Evolutionary conservation across 2,113 vertebrate species (phyloP).

Genomic region (Meriones unguiculatus): DNA sequence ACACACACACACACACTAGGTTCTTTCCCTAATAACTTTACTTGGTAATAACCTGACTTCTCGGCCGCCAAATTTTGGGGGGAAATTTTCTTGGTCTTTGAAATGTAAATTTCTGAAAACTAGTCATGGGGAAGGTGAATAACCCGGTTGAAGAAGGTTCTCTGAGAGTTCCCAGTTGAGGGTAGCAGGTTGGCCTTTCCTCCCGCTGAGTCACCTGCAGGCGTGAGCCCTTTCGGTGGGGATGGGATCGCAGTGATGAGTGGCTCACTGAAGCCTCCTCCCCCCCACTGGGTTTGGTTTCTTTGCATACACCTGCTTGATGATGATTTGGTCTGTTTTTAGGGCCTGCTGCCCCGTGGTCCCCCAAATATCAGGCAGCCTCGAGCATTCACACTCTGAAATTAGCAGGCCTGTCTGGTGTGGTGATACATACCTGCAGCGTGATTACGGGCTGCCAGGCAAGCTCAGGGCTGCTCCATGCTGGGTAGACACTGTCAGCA

Average conservation of each 20-base stretch:
- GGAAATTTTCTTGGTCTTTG: constrained; percentile 74
- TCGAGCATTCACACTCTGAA: not conserved
- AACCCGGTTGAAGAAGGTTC: constrained; percentile 47
- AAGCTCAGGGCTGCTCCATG: not conserved
- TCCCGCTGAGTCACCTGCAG: constrained; percentile 33
- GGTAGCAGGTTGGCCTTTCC: not conserved
- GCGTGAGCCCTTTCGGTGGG: not conserved
- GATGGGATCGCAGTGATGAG: not conserved
- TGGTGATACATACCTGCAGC: not conserved
- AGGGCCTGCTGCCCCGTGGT: not conserved
- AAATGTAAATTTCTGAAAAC: constrained; percentile 76
- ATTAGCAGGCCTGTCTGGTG: not conserved
- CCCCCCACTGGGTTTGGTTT: rapidly evolving
- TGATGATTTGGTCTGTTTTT: not conserved
- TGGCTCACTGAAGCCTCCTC: not conserved
- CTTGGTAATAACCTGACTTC: constrained; percentile 43
- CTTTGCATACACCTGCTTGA: not conserved
- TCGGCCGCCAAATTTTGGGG: constrained; percentile 71
- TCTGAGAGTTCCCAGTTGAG: not conserved
- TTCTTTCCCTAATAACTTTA: constrained; percentile 69
- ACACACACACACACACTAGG: not conserved
- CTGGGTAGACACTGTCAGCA: not conserved
- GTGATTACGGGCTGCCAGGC: not conserved
- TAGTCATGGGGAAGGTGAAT: constrained; percentile 66
- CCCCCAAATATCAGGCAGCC: not conserved